phyloP scores from a whole-genome alignment of 2,888 invertebrate genomes.

The Digitonthophagus gazella region DNA sequence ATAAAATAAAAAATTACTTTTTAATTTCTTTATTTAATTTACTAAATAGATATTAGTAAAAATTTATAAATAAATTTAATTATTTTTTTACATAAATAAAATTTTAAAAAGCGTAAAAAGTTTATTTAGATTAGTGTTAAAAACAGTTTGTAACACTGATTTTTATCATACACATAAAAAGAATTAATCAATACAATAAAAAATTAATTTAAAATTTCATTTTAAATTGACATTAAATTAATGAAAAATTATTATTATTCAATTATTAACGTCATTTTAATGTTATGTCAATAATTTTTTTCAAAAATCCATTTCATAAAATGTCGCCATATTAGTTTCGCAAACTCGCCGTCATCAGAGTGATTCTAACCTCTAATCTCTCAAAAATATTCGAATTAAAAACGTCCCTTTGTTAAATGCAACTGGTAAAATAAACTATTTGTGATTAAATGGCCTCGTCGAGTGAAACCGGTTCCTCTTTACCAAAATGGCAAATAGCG shows the following conservation, averaged over 20 bases:
- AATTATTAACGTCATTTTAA: conserved; percentile 10
- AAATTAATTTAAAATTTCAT: neutral
- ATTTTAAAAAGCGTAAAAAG: no score
- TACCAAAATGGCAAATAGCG: conserved; percentile 86
- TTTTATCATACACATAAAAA: no score
- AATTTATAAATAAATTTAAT: no score
- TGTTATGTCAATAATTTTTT: conserved; percentile 9
- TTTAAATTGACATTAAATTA: neutral
- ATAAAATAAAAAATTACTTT: neutral
- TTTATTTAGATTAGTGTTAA: no score
- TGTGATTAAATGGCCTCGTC: conserved; percentile 35
- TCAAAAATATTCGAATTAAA: conserved; percentile 10
- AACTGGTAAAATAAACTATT: conserved; percentile 1
- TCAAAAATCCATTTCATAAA: conserved; percentile 6
- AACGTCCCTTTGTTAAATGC: conserved; percentile 1
- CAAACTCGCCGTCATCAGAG: neutral
- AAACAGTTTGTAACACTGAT: neutral
- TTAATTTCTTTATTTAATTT: no score
- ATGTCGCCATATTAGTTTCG: conserved; percentile 26
- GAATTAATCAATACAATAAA: no score
- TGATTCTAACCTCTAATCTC: conserved; percentile 19
- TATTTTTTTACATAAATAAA: no score
- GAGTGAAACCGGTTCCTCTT: conserved; percentile 49
- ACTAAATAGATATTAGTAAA: no score
- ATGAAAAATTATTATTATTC: neutral